These are phyloP conservation scores for Daktulosphaira vitifoliae DNA, from an alignment of 1,140 invertebrate genomes.

Conservation along the genomic window DNA sequence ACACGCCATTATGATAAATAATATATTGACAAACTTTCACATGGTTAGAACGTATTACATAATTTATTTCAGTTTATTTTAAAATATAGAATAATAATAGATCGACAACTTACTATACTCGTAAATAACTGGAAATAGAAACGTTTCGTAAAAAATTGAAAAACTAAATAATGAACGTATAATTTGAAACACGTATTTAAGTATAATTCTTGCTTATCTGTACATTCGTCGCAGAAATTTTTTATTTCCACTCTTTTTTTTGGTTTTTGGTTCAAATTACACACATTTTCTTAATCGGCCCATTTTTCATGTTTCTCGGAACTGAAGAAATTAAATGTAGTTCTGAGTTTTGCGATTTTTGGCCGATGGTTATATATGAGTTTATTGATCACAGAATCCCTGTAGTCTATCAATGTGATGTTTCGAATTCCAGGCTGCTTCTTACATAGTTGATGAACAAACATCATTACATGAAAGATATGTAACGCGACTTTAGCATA, in stretches of 20 bases:
- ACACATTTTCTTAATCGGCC: background rate
- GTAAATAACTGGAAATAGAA: background rate
- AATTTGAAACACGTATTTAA: background rate
- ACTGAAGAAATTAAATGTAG: background rate
- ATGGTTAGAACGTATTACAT: no score
- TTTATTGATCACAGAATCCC: conserved; percentile 1
- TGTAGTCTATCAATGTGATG: background rate
- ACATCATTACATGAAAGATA: conserved; percentile 12
- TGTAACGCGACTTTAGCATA: background rate
- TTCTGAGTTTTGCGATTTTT: background rate
- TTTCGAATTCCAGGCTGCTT: background rate
- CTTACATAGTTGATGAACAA: background rate
- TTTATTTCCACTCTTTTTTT: background rate
- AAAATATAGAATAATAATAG: background rate
- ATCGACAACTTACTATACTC: background rate
- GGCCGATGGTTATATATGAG: background rate
- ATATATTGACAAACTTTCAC: background rate
- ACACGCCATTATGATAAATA: background rate
- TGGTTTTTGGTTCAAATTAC: background rate
- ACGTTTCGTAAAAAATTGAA: background rate
- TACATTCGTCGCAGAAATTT: background rate
- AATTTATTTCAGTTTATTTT: no score
- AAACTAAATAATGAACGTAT: background rate
- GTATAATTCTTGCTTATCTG: background rate
- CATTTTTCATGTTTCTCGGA: background rate